phyloP scores from a whole-genome alignment of 1,140 invertebrate species.

The Anastrepha obliqua region DNA sequence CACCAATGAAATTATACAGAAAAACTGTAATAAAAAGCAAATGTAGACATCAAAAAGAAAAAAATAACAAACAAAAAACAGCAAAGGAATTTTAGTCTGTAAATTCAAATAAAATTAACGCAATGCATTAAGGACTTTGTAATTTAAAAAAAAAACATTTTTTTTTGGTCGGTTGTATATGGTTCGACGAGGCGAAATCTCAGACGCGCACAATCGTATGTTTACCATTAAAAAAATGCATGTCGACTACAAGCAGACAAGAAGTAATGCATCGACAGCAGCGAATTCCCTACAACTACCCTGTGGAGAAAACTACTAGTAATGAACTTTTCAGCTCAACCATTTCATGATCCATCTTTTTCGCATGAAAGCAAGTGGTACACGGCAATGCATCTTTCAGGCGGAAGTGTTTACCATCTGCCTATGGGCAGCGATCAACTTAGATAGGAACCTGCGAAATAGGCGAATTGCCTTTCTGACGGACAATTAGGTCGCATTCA shows the following conservation, averaged over 20 bases:
- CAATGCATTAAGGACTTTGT: conserved; percentile 34
- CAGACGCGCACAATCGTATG: background rate
- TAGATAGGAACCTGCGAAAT: too few relatives aligned
- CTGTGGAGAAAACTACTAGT: too few relatives aligned
- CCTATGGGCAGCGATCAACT: too few relatives aligned
- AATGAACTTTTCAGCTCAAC: too few relatives aligned
- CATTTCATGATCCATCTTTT: too few relatives aligned
- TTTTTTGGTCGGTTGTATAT: background rate
- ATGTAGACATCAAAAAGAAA: background rate
- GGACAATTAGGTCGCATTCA: too few relatives aligned
- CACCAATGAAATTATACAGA: background rate
- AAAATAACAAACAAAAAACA: background rate
- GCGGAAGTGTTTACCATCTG: too few relatives aligned
- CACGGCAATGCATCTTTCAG: too few relatives aligned
- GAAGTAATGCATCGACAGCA: background rate
- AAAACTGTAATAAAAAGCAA: background rate
- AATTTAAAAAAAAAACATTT: background rate
- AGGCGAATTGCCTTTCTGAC: too few relatives aligned
- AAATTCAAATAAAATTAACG: conserved; percentile 44
- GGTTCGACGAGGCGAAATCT: conserved; percentile 20
- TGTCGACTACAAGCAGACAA: background rate
- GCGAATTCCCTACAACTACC: background rate
- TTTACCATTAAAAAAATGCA: conserved; percentile 27
- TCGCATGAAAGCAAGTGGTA: too few relatives aligned
- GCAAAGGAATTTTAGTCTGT: conserved; percentile 13